phyloP scores from a whole-genome alignment of 2,888 invertebrate genomes.

The Anagyrus pseudococci region DNA sequence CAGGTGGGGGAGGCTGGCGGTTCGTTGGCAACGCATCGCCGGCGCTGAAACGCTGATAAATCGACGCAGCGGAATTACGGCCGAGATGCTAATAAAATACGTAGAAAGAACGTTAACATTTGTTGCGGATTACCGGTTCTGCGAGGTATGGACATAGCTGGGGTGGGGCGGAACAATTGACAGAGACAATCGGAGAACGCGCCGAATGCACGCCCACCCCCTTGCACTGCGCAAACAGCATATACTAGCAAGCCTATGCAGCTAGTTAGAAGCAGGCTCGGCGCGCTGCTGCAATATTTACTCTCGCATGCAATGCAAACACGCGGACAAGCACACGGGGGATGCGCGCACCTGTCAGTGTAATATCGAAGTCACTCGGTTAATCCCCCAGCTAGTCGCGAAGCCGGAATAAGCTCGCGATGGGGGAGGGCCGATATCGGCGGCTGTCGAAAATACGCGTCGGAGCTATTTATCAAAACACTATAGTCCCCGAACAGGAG shows the following conservation, averaged over 20 bases:
- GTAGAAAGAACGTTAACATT: slow-evolving; percentile 1
- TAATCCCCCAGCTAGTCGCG: neutral
- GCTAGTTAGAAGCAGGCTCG: too few species aligned
- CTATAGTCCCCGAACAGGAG: neutral
- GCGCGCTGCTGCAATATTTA: neutral
- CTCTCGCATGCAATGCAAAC: neutral
- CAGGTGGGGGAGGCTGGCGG: neutral
- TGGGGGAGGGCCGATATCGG: too few species aligned
- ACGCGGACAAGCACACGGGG: too few species aligned
- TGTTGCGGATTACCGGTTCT: neutral
- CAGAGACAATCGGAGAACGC: neutral
- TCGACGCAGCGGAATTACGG: neutral
- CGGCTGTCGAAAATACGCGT: too few species aligned
- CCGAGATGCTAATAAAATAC: neutral
- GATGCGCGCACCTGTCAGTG: neutral
- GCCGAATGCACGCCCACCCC: neutral
- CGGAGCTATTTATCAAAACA: neutral
- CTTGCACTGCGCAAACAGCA: neutral
- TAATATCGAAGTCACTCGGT: neutral
- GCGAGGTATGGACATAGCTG: neutral
- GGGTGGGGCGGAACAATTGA: neutral
- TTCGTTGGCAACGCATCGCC: neutral
- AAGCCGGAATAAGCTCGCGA: neutral
- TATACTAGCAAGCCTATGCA: neutral
- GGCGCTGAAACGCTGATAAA: neutral